A percentile compares a stretch with the other conserved stretches of the same genome.
These are phyloP conservation scores for Glossophaga mutica DNA, from an alignment of 2,797 vertebrate species.

Conservation along the genomic window DNA sequence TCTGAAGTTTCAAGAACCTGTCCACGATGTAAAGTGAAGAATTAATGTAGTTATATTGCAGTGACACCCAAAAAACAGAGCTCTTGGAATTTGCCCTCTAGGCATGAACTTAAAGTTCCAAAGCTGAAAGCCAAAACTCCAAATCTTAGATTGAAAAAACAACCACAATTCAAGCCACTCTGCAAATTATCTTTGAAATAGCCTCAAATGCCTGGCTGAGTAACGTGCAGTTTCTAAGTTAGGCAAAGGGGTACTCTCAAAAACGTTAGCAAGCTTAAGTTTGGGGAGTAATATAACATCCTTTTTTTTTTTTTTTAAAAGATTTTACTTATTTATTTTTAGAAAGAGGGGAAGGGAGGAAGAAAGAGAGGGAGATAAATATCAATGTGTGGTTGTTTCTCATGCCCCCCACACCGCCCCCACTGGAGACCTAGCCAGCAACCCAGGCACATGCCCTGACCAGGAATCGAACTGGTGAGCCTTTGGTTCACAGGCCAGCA, in stretches of 20 bases:
- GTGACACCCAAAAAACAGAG: background rate
- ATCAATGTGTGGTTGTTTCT: too few relatives aligned
- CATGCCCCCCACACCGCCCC: too few relatives aligned
- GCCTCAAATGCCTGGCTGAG: background rate
- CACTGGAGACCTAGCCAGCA: too few relatives aligned
- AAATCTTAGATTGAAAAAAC: background rate
- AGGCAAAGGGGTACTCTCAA: background rate
- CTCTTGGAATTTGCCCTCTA: background rate
- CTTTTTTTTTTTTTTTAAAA: background rate
- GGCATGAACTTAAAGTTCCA: background rate
- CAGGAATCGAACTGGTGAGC: too few relatives aligned
- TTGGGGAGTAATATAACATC: background rate
- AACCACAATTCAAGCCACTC: background rate
- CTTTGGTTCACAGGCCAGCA: too few relatives aligned
- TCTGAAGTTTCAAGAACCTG: background rate
- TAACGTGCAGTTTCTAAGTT: background rate
- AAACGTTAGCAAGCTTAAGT: background rate
- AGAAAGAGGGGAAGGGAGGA: too few relatives aligned
- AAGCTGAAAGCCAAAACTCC: background rate
- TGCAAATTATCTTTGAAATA: background rate
- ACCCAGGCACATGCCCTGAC: too few relatives aligned
- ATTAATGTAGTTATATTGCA: background rate
- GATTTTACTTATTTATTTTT: too few relatives aligned
- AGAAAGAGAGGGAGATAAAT: too few relatives aligned
- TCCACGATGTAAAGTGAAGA: background rate